Conservation (phyloP, 1,140 invertebrate genomes). For the Apis dorsata region DNA sequence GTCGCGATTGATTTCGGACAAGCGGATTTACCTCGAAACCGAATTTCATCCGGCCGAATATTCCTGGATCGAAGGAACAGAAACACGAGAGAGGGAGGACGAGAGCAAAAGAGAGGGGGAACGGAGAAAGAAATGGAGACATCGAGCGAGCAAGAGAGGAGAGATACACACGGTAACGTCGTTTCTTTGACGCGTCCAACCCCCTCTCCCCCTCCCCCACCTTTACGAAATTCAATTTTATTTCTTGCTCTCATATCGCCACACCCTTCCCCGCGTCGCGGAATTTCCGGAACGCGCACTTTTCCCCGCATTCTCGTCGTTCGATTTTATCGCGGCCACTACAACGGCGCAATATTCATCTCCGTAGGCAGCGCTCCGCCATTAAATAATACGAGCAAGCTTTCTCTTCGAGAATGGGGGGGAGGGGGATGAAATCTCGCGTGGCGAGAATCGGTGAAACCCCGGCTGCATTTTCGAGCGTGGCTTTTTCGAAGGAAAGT, state of each 20-base stretch:
- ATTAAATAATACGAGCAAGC: conserved; percentile 37
- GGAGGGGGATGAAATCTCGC: not conserved
- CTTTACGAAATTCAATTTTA: conserved; percentile 54
- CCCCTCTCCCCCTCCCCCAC: not conserved
- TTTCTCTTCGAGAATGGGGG: not conserved
- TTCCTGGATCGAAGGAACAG: not conserved
- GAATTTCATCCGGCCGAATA: conserved; percentile 37
- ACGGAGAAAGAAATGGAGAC: not conserved
- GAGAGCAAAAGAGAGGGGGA: not conserved
- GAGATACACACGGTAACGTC: conserved; percentile 25
- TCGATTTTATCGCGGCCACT: conserved; percentile 56
- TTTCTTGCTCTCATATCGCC: conserved; percentile 64
- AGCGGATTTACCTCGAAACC: conserved; percentile 41
- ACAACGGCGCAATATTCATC: conserved; percentile 58
- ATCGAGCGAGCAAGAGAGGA: not conserved
- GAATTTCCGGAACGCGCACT: conserved; percentile 61
- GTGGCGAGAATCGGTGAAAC: not conserved
- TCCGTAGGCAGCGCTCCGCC: conserved; percentile 5
- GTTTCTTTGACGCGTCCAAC: conserved; percentile 26
- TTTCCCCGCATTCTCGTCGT: conserved; percentile 60
- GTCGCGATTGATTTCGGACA: conserved; percentile 43
- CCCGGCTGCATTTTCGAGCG: conserved; percentile 14
- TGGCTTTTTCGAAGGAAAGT: not conserved
- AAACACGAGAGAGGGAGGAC: not conserved
- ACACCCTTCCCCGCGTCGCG: conserved; percentile 36